These are phyloP conservation scores for Australoheros facetus DNA, from an alignment of 2,797 vertebrate species.

Conservation along the genomic window DNA sequence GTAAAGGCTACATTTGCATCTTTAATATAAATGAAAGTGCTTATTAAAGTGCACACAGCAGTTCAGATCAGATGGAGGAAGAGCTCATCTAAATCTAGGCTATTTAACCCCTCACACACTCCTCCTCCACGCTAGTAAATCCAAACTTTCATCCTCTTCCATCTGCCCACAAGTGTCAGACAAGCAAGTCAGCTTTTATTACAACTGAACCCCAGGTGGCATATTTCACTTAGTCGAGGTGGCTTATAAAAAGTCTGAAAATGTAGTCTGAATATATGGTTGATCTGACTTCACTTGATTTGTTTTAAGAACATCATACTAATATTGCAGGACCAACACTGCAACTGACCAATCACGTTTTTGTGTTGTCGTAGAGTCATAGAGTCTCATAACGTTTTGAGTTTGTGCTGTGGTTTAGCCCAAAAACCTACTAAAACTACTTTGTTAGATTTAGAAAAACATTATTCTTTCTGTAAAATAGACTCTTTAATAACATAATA, in stretches of 20 bases:
- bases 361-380: too few species aligned
- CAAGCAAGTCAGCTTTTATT: slow-evolving; percentile 6
- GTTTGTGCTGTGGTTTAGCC: background rate
- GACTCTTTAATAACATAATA: background rate
- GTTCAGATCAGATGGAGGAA: slow-evolving; percentile 66
- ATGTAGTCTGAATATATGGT: background rate
- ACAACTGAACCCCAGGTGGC: background rate
- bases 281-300: background rate
- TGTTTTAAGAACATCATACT: background rate
- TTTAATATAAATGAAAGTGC: slow-evolving; percentile 84
- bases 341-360: background rate
- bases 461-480: background rate
- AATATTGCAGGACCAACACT: background rate
- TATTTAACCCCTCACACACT: slow-evolving; percentile 57
- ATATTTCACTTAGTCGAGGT: background rate
- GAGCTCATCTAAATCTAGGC: slow-evolving; percentile 60
- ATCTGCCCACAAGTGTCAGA: background rate
- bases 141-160: slow-evolving; percentile 9
- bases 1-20: slow-evolving; percentile 87
- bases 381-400: background rate
- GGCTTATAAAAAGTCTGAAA: background rate
- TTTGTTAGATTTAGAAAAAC: background rate
- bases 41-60: slow-evolving; percentile 77
- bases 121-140: slow-evolving; percentile 16
- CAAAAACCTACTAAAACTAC: background rate